Percentiles rank a stretch among this genome's conserved stretches.
Evolutionary conservation across 2,113 vertebrate genomes (phyloP).

Genomic region (Hippocampus abdominalis): DNA sequence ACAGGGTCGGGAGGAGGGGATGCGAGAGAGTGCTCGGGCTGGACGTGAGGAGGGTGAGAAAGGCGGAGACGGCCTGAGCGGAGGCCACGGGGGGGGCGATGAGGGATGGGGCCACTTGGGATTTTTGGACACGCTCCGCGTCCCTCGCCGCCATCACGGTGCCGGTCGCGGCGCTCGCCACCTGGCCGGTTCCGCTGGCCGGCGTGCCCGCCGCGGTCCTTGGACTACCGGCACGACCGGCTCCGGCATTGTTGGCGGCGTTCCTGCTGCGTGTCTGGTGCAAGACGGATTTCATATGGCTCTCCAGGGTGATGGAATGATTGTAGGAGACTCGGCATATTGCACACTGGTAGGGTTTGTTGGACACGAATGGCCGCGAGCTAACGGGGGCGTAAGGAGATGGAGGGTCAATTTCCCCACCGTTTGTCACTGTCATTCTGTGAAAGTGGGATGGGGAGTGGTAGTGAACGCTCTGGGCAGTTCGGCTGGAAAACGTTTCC

Average conservation of each 20-base stretch:
- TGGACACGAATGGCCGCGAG: conserved; percentile 66
- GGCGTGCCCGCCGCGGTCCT: conserved; percentile 46
- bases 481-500: conserved; percentile 84
- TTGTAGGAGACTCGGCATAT: conserved; percentile 88
- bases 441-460: conserved; percentile 86
- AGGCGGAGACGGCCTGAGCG: conserved; percentile 74
- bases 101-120: conserved; percentile 66
- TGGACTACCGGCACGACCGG: conserved; percentile 31
- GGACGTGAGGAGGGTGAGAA: conserved; percentile 77
- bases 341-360: conserved; percentile 87
- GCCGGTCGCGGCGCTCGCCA: conserved; percentile 52
- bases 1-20: conserved; percentile 69
- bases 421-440: conserved; percentile 78
- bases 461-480: conserved; percentile 84
- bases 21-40: conserved; percentile 66
- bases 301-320: conserved; percentile 88
- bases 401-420: conserved; percentile 45
- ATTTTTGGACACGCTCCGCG: conserved; percentile 63
- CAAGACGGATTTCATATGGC: conserved; percentile 88
- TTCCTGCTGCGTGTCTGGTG: conserved; percentile 85
- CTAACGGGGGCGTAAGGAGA: conserved; percentile 25
- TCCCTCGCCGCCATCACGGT: conserved; percentile 64
- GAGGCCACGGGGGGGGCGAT: conserved; percentile 74
- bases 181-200: conserved; percentile 50
- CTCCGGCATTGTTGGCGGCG: conserved; percentile 52